Conservation (phyloP, 2,888 invertebrate species). For the Argyresthia albistria region DNA sequence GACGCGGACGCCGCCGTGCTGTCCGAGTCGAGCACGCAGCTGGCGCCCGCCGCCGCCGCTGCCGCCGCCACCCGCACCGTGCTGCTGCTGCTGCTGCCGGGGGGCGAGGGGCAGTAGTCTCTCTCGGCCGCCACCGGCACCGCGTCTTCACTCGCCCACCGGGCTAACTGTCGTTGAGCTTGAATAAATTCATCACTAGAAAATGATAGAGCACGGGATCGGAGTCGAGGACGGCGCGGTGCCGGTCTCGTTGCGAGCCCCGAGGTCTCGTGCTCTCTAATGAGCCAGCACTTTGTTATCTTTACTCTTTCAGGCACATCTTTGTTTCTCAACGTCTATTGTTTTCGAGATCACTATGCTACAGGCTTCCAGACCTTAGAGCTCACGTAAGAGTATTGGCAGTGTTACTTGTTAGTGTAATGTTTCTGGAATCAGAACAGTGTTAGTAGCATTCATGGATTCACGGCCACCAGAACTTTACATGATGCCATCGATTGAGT, state of each 20-base stretch:
- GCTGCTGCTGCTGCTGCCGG: conserved; percentile 41
- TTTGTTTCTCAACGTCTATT: neutral
- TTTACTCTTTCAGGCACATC: neutral
- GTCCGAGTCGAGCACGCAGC: conserved; percentile 35
- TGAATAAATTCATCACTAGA: conserved; percentile 98
- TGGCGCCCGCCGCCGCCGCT: conserved; percentile 35
- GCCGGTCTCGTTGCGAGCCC: conserved; percentile 13
- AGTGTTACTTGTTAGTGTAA: conserved; percentile 11
- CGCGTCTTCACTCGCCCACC: conserved; percentile 93
- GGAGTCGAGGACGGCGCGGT: conserved; percentile 42
- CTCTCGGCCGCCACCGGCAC: conserved; percentile 71
- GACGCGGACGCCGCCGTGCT: conserved; percentile 40
- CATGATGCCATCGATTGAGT: no score
- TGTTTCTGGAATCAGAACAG: conserved; percentile 14
- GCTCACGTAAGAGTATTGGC: conserved; percentile 18
- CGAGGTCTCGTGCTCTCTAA: neutral
- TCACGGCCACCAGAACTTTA: neutral
- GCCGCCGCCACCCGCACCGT: conserved; percentile 39
- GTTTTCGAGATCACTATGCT: neutral
- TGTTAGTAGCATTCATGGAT: neutral
- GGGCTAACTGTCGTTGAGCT: conserved; percentile 97
- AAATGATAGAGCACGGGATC: conserved; percentile 87
- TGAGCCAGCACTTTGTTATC: neutral
- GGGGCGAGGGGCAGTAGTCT: conserved; percentile 57
- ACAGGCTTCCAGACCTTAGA: conserved; percentile 14